Base-by-base conservation (phyloP, 2,113 vertebrate genomes). In the Cricetomys ansorgei region DNA sequence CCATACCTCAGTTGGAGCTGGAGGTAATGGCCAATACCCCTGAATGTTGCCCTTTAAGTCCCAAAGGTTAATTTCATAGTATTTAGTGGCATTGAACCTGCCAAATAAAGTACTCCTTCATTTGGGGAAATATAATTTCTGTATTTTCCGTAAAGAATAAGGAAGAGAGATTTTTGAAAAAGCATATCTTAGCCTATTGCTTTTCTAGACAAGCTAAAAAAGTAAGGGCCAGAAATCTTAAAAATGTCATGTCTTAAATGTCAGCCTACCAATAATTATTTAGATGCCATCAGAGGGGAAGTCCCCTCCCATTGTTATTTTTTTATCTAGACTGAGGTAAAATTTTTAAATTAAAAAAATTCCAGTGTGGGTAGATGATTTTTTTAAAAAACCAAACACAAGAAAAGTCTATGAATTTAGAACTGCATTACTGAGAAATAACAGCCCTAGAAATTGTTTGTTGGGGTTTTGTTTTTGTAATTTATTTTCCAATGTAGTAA, bases 41-140 rank as follows among this genome's bases (percentile, higher is more conserved):
- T n/a, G 59, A 92, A 50, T 73, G 59, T 65, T 97, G 88, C 62
- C 90, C 85, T 91, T 89, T 88, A 40, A 50, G 43, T 45, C 55
- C 53, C 31, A 62, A 64, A 97, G 75, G 67, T 96, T 96, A 81
- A 96, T 96, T 95, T 96, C 62, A 48, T 75, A 87, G 81, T 92
- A 50, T 92, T 95, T 89, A 91, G 64, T 96, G 88, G 43, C 92
- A 76, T 59, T 92, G 91, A 96, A 96, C 45, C 86, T 97, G 65
- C 62, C 79, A 94, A 94, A 79, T 88, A 93, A 97, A 95, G 88
- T 96, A 84, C 84, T 96, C 6, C 70, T 95, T 85, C 50, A 73
- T 95, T 94, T 95, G 55, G 62, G 27, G 37, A 70, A 87, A 92
- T 84, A 88, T 73, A 89, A 88, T 97, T 96, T 98, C 59, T 94